These are phyloP conservation scores for Cinclus cinclus DNA, from an alignment of 2,113 vertebrate species.

Conservation along the genomic window DNA sequence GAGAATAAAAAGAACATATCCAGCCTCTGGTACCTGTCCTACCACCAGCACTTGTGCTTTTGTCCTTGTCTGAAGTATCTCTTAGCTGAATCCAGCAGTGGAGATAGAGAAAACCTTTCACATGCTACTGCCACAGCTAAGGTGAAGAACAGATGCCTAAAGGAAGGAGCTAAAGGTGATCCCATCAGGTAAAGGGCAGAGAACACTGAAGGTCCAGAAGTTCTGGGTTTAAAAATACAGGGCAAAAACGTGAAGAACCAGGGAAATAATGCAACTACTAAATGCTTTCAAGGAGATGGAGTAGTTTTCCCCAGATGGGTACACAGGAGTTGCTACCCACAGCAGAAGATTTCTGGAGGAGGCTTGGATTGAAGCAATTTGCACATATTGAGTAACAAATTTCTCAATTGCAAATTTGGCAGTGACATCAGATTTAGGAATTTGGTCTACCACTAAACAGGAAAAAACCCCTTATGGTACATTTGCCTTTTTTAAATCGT, in stretches of 20 bases:
- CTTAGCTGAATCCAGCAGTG: not conserved
- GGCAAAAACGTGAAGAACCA: not conserved
- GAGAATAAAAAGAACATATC: not conserved
- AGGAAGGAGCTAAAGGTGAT: not conserved
- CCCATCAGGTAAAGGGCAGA: not conserved
- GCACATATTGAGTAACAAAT: not conserved
- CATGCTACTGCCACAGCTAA: not conserved
- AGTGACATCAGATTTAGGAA: conserved; percentile 21
- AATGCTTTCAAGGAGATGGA: not conserved
- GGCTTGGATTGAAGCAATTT: not conserved
- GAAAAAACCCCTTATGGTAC: not conserved
- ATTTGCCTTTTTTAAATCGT: not conserved
- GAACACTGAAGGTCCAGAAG: not conserved
- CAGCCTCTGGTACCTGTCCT: not conserved
- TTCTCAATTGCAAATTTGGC: not conserved
- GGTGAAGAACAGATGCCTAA: not conserved
- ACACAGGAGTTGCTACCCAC: not conserved
- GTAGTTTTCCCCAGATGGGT: not conserved
- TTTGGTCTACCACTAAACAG: not conserved
- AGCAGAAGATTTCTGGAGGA: not conserved
- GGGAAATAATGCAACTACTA: not conserved
- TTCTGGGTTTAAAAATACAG: not conserved
- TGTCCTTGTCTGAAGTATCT: not conserved
- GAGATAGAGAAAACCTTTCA: not conserved
- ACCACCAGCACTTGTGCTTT: not conserved